These are phyloP conservation scores for Aurelia aurita complex sp. Pacific DNA, from an alignment of 30 jellyfish, hydroid and myxozoan species.

Conservation along the genomic window DNA sequence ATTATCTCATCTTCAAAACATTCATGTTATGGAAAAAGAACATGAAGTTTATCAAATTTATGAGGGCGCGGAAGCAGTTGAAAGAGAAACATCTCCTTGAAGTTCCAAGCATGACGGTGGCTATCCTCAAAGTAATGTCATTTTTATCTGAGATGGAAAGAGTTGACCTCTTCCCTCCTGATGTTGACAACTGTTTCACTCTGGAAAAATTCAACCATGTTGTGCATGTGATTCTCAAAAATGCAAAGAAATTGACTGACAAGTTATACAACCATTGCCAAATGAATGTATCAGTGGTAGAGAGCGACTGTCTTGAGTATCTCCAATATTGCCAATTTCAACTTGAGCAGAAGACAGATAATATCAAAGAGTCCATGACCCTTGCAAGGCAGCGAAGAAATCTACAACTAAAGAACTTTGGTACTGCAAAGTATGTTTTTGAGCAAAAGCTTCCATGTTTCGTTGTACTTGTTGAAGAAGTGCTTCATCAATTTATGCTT, in stretches of 20 bases:
- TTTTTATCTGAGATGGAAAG: constrained; percentile 58
- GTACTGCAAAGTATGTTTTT: constrained; percentile 33
- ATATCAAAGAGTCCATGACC: constrained; percentile 84
- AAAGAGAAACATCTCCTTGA: constrained; percentile 43
- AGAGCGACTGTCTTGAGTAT: constrained; percentile 57
- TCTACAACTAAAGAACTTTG: constrained; percentile 51
- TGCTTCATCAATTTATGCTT: constrained; percentile 52
- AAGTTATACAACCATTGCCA: constrained; percentile 60
- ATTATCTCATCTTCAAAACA: constrained; percentile 36
- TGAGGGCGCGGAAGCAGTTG: constrained; percentile 34
- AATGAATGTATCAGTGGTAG: constrained; percentile 30
- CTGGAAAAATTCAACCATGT: constrained; percentile 34
- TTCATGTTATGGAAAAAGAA: constrained; percentile 60
- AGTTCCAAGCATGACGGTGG: constrained; percentile 68
- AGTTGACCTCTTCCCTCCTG: constrained; percentile 55
- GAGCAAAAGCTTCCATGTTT: constrained; percentile 52
- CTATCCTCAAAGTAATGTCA: constrained; percentile 51
- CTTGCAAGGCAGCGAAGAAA: constrained; percentile 58
- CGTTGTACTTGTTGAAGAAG: constrained; percentile 28
- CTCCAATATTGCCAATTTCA: constrained; percentile 58
- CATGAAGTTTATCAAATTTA: constrained; percentile 42
- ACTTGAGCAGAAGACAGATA: constrained; percentile 48
- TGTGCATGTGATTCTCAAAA: constrained; percentile 10
- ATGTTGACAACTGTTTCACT: constrained; percentile 13
- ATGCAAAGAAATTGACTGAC: constrained; percentile 36